Conservation (phyloP, 2,888 invertebrate species). For the Hoplodrina ambigua region DNA sequence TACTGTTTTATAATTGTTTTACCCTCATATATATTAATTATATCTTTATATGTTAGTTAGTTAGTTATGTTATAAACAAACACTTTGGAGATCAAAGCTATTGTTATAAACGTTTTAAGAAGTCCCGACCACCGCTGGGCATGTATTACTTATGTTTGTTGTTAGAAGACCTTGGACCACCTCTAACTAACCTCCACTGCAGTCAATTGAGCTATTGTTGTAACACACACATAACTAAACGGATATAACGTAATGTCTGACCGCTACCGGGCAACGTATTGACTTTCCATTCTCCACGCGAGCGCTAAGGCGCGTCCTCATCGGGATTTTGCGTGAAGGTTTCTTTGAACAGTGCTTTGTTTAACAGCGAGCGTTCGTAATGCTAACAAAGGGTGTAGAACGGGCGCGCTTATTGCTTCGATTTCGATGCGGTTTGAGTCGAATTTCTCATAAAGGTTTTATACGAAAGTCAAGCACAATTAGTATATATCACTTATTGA, state of each 20-base stretch:
- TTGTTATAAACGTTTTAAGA: background rate
- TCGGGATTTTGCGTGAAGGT: background rate
- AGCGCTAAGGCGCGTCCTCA: background rate
- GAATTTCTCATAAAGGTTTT: background rate
- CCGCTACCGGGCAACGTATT: constrained; percentile 31
- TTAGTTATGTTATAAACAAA: background rate
- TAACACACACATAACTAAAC: constrained; percentile 29
- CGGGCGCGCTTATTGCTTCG: background rate
- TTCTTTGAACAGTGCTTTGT: background rate
- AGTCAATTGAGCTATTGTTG: constrained; percentile 41
- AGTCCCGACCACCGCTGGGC: background rate
- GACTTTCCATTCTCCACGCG: constrained; percentile 44
- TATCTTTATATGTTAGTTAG: no score
- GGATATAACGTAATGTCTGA: constrained; percentile 37
- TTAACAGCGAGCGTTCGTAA: background rate
- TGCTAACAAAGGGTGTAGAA: background rate
- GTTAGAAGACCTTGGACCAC: constrained; percentile 12
- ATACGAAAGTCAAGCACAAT: background rate
- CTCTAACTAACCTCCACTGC: background rate
- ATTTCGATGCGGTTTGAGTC: background rate
- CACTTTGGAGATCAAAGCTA: background rate
- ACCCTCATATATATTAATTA: no score
- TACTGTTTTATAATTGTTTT: no score
- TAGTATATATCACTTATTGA: background rate
- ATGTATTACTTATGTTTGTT: constrained; percentile 8